Evolutionary conservation across 2,113 vertebrate genomes (phyloP), one percentile per base, ranked within the genome.

Genomic region (Varanus komodoensis): DNA sequence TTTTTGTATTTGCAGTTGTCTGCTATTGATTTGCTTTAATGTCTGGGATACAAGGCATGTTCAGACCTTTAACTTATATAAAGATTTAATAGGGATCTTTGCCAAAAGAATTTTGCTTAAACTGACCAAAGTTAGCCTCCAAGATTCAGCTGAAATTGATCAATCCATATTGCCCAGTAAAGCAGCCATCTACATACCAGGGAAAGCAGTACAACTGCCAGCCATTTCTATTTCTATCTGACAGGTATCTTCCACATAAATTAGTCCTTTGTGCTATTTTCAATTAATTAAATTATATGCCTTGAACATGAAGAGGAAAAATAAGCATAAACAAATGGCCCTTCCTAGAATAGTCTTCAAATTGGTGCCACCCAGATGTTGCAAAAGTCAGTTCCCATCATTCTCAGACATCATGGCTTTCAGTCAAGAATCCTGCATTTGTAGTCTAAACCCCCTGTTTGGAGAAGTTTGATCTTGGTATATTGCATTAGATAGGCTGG

Each of bases 21-120:
- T 78, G 34, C 44, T 67, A 84, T 77, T 89, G 71, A 78, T 89
- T 84, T 84, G 29, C 61, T 64, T 75, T 67, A 89, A 84, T 67
- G 64, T 83, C 57, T 52, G 71, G 81, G 54, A 77, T 48, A 52
- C n/a, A 82, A 4, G 48, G 8, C 38, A 64, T 21, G 25, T 38
- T 64, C 73, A 82, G 52, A 74, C 48, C 67, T 73, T 82, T 44
- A 67, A 84, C 6, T 52, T 29, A 27, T 83, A 8, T 61, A 50
- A 67, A 89, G 88, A 89, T 84, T 67, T 77, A 89, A 77, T 29
- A 75, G 71, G 38, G 11, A 54, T 77, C 38, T 67, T 61, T 67
- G 9, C 11, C 8, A 44, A 68, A 87, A 81, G 23, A 67, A 75
- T 89, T 75, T 87, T 52, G 21, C 32, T 64, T 50, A 44, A 87